Percentiles rank a stretch among this genome's conserved stretches.
Evolutionary conservation across 2,888 invertebrate genomes (phyloP).

Genomic region (Gymnocheta viridis): DNA sequence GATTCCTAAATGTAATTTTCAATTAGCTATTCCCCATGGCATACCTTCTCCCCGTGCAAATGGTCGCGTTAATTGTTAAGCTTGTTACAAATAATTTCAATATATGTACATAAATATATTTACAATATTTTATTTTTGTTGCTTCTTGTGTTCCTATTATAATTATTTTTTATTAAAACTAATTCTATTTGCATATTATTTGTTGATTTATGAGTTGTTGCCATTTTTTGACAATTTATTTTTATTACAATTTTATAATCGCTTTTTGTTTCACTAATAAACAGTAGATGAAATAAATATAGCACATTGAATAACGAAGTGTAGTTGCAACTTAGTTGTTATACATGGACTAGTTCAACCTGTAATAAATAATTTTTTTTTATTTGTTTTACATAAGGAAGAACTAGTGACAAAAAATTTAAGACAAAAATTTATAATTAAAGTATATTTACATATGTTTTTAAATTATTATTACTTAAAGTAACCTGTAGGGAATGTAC

Average conservation of each 20-base stretch:
- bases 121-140: conserved; percentile 23
- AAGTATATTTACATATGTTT: too few species aligned
- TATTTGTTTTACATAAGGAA: too few species aligned
- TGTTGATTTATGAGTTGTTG: conserved; percentile 70
- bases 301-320: not conserved
- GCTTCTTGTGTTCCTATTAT: conserved; percentile 35
- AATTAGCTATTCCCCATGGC: conserved; percentile 17
- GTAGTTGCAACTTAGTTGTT: too few species aligned
- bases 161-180: conserved; percentile 66
- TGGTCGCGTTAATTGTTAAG: conserved; percentile 38
- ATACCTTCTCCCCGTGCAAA: not conserved
- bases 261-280: conserved; percentile 42
- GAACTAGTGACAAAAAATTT: too few species aligned
- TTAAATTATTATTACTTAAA: too few species aligned
- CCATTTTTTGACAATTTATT: conserved; percentile 69
- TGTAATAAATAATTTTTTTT: too few species aligned
- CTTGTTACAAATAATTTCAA: conserved; percentile 41
- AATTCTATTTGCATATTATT: conserved; percentile 70
- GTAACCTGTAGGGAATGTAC: too few species aligned
- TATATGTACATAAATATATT: conserved; percentile 43
- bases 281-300: not conserved
- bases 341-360: too few species aligned
- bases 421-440: too few species aligned
- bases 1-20: conserved; percentile 15
- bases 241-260: conserved; percentile 69